Percentiles rank a stretch among this genome's conserved stretches.
phyloP scores from a whole-genome alignment of 1,140 invertebrate species.

The Zaprionus capensis region DNA sequence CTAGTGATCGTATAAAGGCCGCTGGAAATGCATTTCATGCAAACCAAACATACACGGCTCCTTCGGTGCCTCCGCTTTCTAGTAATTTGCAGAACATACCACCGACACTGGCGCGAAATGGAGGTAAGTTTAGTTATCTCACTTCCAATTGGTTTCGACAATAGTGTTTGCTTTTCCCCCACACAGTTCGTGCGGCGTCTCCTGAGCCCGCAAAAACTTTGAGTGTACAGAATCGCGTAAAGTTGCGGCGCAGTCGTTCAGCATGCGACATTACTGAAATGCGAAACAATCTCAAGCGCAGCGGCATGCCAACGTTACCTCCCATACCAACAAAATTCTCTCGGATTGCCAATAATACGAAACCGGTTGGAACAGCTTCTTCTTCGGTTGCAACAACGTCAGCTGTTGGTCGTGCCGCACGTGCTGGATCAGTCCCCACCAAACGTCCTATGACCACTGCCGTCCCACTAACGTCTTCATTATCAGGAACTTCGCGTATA shows the following conservation, averaged over 20 bases:
- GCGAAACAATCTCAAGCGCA: constrained; percentile 51
- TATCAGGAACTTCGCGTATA: background rate
- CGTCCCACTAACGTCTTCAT: background rate
- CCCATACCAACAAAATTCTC: constrained; percentile 66
- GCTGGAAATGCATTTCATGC: constrained; percentile 25
- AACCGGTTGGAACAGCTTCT: constrained; percentile 3
- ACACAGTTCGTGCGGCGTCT: constrained; percentile 61
- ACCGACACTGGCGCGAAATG: constrained; percentile 31
- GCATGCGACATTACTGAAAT: constrained; percentile 73
- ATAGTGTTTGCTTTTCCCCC: background rate
- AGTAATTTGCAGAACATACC: constrained; percentile 68
- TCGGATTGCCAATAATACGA: constrained; percentile 27
- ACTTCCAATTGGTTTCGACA: background rate
- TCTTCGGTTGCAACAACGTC: constrained; percentile 5
- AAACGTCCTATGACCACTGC: constrained; percentile 24
- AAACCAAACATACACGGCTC: constrained; percentile 41
- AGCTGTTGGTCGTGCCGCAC: background rate
- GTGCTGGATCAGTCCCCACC: background rate
- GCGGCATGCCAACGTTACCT: constrained; percentile 48
- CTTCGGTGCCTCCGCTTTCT: constrained; percentile 47
- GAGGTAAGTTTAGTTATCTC: constrained; percentile 28
- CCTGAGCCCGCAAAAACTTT: constrained; percentile 50
- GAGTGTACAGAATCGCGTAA: constrained; percentile 35
- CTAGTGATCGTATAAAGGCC: constrained; percentile 70
- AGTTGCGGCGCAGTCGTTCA: constrained; percentile 74